These are phyloP conservation scores for Camponotus floridanus DNA, from an alignment of 1,140 invertebrate genomes.

Conservation along the genomic window DNA sequence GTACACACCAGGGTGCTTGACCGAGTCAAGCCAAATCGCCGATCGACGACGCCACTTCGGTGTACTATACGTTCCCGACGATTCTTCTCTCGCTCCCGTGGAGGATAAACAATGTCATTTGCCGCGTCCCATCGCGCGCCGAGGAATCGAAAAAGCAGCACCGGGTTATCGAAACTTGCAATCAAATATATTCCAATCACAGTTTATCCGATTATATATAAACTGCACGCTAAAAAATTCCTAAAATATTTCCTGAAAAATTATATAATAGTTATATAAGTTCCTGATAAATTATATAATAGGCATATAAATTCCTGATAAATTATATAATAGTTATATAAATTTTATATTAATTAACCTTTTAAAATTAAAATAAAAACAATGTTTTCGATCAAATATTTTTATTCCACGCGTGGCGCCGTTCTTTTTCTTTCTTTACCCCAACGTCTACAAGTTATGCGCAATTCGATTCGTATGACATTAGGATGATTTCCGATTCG, in stretches of 20 bases:
- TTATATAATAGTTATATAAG: too few relatives aligned
- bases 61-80: conserved; percentile 41
- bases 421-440: neutral
- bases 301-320: too few relatives aligned
- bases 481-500: conserved; percentile 26
- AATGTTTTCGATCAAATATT: neutral
- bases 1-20: conserved; percentile 70
- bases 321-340: neutral
- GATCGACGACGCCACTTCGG: conserved; percentile 38
- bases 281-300: neutral
- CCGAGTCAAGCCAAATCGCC: conserved; percentile 67
- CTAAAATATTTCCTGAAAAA: neutral
- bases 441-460: neutral
- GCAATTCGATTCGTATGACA: conserved; percentile 18
- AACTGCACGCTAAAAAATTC: neutral
- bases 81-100: conserved; percentile 60
- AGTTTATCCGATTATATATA: neutral
- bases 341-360: neutral
- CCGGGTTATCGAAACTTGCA: neutral
- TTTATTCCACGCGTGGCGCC: conserved; percentile 16
- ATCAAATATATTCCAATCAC: neutral
- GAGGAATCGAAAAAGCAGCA: conserved; percentile 16
- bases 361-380: neutral
- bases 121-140: conserved; percentile 30
- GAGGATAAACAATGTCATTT: conserved; percentile 74